Percentiles rank a stretch among this genome's conserved stretches.
Evolutionary conservation across 2,888 invertebrate species (phyloP).

Genomic region (Drosophila quinaria): DNA sequence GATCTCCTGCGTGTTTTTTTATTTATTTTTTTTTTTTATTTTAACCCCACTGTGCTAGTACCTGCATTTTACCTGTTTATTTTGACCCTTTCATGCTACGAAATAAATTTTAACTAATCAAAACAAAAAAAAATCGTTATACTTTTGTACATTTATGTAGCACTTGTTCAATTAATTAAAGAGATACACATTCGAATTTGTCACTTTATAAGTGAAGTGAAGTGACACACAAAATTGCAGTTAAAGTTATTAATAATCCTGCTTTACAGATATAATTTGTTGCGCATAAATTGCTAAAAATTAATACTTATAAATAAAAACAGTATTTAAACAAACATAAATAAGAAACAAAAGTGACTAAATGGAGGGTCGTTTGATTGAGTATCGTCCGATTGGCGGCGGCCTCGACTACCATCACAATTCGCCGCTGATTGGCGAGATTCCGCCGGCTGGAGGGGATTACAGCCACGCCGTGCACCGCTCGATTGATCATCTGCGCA

Average conservation of each 20-base stretch:
- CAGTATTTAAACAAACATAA: neutral
- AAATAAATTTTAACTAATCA: too few relatives aligned
- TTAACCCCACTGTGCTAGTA: too few relatives aligned
- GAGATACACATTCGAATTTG: too few relatives aligned
- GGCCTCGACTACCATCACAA: constrained; percentile 89
- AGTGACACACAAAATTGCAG: too few relatives aligned
- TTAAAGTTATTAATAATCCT: neutral
- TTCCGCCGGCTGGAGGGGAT: constrained; percentile 87
- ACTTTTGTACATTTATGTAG: too few relatives aligned
- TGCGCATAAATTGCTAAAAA: neutral
- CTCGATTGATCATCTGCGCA: constrained; percentile 88
- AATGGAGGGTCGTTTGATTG: constrained; percentile 88
- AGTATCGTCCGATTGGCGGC: constrained; percentile 87
- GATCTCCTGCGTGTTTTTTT: too few relatives aligned
- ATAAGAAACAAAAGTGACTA: neutral
- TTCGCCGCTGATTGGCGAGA: constrained; percentile 89
- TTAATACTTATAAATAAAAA: constrained; percentile 1
- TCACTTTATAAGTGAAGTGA: too few relatives aligned
- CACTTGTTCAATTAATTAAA: too few relatives aligned
- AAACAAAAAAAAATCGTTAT: too few relatives aligned
- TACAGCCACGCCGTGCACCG: constrained; percentile 89
- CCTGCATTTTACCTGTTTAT: too few relatives aligned
- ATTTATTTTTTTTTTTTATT: too few relatives aligned
- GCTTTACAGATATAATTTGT: neutral
- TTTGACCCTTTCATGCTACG: too few relatives aligned